Percentiles rank a stretch among this genome's conserved stretches.
These are phyloP conservation scores for Mellilla xanthometata DNA, from an alignment of 2,888 invertebrate species.

Conservation along the genomic window DNA sequence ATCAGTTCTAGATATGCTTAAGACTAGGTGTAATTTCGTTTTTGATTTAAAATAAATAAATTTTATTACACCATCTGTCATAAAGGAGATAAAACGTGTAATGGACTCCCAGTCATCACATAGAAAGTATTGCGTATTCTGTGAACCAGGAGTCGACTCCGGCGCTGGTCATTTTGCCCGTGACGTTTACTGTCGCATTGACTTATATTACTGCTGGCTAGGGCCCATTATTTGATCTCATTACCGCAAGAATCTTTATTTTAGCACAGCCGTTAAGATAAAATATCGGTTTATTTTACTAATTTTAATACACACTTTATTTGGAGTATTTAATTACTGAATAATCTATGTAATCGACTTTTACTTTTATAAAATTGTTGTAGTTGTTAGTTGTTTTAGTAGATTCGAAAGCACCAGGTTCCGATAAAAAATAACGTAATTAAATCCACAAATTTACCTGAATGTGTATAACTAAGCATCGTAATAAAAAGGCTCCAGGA, in stretches of 20 bases:
- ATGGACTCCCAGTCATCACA: slow-evolving; percentile 47
- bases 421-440: no score
- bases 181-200: slow-evolving; percentile 74
- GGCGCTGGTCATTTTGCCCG: slow-evolving; percentile 44
- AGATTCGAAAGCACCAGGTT: no score
- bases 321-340: no score
- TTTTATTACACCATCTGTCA: slow-evolving; percentile 80
- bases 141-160: slow-evolving; percentile 25
- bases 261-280: slow-evolving; percentile 54
- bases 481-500: slow-evolving; percentile 41
- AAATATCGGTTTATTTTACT: slow-evolving; percentile 41
- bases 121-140: slow-evolving; percentile 4
- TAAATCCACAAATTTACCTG: no score
- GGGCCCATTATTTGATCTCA: slow-evolving; percentile 57
- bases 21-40: slow-evolving; percentile 49
- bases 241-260: slow-evolving; percentile 52
- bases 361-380: no score
- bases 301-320: no score
- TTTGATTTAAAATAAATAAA: slow-evolving; percentile 75
- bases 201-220: slow-evolving; percentile 63
- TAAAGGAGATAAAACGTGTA: slow-evolving; percentile 69
- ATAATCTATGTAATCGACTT: no score
- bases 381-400: no score
- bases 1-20: no score
- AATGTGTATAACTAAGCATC: slow-evolving; percentile 22